phyloP scores from a whole-genome alignment of 2,888 invertebrate genomes.

The Unio delphinus region DNA sequence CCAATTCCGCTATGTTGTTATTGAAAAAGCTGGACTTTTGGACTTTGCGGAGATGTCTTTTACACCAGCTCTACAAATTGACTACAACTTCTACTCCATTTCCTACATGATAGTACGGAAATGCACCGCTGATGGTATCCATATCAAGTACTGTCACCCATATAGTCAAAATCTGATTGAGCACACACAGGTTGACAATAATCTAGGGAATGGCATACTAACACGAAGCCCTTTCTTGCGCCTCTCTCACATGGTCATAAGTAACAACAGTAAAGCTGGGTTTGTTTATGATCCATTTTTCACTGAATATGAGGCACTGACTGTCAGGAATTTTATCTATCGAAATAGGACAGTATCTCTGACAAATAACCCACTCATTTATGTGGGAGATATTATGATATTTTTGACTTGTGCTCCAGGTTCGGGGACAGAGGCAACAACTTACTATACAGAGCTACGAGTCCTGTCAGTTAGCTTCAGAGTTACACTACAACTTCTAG shows the following conservation, averaged over 20 bases:
- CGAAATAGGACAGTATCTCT: conserved; percentile 37
- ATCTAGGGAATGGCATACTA: conserved; percentile 84
- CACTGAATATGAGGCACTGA: conserved; percentile 72
- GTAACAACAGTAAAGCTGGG: conserved; percentile 88
- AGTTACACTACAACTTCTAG: conserved; percentile 63
- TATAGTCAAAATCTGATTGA: conserved; percentile 84
- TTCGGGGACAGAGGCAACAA: conserved; percentile 20
- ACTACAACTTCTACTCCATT: conserved; percentile 75
- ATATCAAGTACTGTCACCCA: conserved; percentile 93
- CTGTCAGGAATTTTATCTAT: conserved; percentile 62
- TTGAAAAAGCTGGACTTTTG: conserved; percentile 83
- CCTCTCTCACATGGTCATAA: conserved; percentile 80
- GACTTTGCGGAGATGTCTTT: conserved; percentile 87
- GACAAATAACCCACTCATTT: conserved; percentile 15
- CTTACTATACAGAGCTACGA: conserved; percentile 43
- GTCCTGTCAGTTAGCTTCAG: conserved; percentile 21
- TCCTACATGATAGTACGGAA: conserved; percentile 78
- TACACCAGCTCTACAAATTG: conserved; percentile 74
- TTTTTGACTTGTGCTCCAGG: conserved; percentile 51
- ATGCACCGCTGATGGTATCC: conserved; percentile 93
- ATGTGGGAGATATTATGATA: conserved; percentile 42
- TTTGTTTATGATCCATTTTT: conserved; percentile 93
- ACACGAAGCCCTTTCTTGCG: conserved; percentile 82
- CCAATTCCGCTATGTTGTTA: conserved; percentile 51
- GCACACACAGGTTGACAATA: conserved; percentile 75